phyloP scores from a whole-genome alignment of 2,888 invertebrate species.

The Harmothoe impar region DNA sequence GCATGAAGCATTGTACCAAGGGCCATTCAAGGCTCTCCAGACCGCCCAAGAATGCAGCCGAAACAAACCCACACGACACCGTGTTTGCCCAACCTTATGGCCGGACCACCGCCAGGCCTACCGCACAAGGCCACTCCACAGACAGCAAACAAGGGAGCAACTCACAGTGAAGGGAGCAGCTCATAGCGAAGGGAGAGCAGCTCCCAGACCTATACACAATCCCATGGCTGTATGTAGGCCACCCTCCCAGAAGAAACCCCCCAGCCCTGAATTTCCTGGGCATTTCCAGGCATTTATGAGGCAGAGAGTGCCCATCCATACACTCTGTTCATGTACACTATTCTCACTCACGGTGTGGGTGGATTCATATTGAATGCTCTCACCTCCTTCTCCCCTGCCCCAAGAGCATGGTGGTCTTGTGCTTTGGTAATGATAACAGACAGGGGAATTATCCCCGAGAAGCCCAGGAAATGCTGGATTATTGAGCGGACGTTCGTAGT shows the following conservation, averaged over 20 bases:
- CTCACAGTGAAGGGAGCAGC: neutral
- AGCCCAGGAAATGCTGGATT: neutral
- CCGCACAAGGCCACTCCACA: slow-evolving; percentile 17
- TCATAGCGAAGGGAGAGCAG: neutral
- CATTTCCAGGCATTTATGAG: neutral
- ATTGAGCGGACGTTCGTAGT: neutral
- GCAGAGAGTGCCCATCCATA: neutral
- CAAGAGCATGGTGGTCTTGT: neutral
- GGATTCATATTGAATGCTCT: neutral
- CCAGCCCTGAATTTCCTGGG: slow-evolving; percentile 15
- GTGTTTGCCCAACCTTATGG: slow-evolving; percentile 54
- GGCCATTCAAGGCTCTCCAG: neutral
- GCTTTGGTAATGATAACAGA: neutral
- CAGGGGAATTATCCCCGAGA: neutral
- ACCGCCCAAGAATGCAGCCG: neutral
- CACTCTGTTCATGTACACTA: neutral
- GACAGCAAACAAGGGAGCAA: slow-evolving; percentile 1
- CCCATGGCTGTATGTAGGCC: neutral
- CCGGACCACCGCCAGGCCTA: neutral
- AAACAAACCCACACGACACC: neutral
- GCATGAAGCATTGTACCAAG: neutral
- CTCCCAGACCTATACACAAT: neutral
- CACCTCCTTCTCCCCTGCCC: neutral
- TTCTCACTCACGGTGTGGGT: neutral
- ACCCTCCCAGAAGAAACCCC: neutral